These are phyloP conservation scores for Euzophera pinguis DNA, from an alignment of 2,888 invertebrate genomes.

Conservation along the genomic window DNA sequence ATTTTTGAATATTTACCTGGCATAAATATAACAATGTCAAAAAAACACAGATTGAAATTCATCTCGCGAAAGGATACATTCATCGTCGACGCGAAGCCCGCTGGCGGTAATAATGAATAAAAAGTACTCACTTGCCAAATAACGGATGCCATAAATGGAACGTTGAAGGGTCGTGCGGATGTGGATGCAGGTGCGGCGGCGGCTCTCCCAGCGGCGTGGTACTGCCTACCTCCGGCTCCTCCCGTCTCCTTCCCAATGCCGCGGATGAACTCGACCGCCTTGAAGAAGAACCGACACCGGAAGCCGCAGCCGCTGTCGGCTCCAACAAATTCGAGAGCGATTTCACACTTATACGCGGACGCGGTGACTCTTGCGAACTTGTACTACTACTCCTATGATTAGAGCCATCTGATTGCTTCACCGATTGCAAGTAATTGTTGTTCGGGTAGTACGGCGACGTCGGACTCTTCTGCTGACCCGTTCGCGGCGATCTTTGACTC, in stretches of 20 bases:
- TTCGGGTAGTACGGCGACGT: slow-evolving; percentile 66
- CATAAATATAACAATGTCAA: not conserved
- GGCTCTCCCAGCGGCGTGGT: slow-evolving; percentile 81
- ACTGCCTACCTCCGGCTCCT: slow-evolving; percentile 83
- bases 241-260: slow-evolving; percentile 67
- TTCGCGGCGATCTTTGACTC: slow-evolving; percentile 56
- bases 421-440: slow-evolving; percentile 64
- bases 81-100: not conserved
- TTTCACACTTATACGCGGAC: slow-evolving; percentile 82
- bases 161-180: slow-evolving; percentile 76
- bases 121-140: slow-evolving; percentile 87
- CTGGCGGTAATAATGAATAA: slow-evolving; percentile 6
- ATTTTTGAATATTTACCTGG: too few relatives aligned
- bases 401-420: slow-evolving; percentile 51
- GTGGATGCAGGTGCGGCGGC: slow-evolving; percentile 51
- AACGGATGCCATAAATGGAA: slow-evolving; percentile 91
- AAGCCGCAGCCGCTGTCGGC: slow-evolving; percentile 65
- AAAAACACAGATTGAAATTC: not conserved
- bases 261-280: slow-evolving; percentile 56
- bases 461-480: slow-evolving; percentile 64
- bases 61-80: slow-evolving; percentile 4
- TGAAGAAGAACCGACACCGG: slow-evolving; percentile 48
- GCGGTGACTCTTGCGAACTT: slow-evolving; percentile 64
- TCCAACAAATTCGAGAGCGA: slow-evolving; percentile 81
- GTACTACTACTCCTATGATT: slow-evolving; percentile 48